These are phyloP conservation scores for Perca flavescens DNA, from an alignment of 2,113 vertebrate species.

Conservation along the genomic window DNA sequence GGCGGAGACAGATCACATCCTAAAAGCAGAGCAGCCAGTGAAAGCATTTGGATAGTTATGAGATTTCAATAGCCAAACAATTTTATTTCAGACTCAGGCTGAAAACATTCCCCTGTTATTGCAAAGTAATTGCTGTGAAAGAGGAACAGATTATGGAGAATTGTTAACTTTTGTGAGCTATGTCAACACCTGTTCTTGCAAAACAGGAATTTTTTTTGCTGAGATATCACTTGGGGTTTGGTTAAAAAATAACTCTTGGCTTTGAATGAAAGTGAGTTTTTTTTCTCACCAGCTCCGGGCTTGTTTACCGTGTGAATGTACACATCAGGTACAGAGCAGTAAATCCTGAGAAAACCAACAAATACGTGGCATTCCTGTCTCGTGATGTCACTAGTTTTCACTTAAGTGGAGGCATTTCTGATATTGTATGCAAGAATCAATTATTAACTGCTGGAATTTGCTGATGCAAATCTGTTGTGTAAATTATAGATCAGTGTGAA, in stretches of 20 bases:
- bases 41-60: constrained; percentile 10
- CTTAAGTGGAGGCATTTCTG: constrained; percentile 2
- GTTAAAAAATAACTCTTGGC: constrained; percentile 11
- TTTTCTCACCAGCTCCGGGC: background rate
- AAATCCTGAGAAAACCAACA: background rate
- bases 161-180: background rate
- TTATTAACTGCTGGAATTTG: constrained; percentile 43
- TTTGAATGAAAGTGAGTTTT: background rate
- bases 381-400: background rate
- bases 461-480: background rate
- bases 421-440: background rate
- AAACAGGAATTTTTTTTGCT: background rate
- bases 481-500: constrained; percentile 16
- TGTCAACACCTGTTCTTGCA: background rate
- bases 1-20: background rate
- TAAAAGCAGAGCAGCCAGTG: background rate
- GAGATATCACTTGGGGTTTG: background rate
- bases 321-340: background rate
- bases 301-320: background rate
- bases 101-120: background rate
- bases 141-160: background rate
- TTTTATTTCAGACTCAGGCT: background rate
- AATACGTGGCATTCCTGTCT: background rate
- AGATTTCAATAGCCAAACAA: constrained; percentile 11
- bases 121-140: background rate